These are phyloP conservation scores for Toxostoma redivivum DNA, from an alignment of 2,113 vertebrate species.

Conservation along the genomic window DNA sequence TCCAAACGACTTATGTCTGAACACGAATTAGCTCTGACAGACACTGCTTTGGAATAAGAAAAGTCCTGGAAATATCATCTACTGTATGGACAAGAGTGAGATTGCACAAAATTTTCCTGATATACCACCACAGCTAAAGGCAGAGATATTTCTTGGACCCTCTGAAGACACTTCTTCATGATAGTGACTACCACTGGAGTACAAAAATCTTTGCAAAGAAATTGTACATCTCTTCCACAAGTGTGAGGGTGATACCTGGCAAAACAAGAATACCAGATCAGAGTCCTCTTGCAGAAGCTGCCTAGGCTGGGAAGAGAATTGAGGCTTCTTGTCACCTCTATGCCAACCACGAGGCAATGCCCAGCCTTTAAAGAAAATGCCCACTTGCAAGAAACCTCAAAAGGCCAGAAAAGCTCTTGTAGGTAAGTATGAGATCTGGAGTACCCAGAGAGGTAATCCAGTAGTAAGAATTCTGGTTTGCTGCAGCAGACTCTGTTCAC, in stretches of 20 bases:
- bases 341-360: not conserved
- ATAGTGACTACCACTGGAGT: not conserved
- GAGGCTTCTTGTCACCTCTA: not conserved
- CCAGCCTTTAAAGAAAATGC: not conserved
- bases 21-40: not conserved
- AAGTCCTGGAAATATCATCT: not conserved
- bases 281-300: not conserved
- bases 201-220: not conserved
- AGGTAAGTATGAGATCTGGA: not conserved
- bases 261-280: not conserved
- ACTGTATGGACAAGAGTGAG: not conserved
- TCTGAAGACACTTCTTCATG: not conserved
- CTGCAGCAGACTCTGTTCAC: not conserved
- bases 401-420: not conserved
- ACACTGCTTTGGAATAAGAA: not conserved
- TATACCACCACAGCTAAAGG: not conserved
- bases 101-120: not conserved
- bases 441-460: not conserved
- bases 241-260: not conserved
- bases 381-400: not conserved
- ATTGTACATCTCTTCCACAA: not conserved
- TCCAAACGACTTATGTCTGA: not conserved
- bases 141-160: not conserved
- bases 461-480: not conserved
- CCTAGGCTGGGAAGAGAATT: not conserved